phyloP scores from a whole-genome alignment of 2,113 vertebrate species.

The Ceyx margarethae region DNA sequence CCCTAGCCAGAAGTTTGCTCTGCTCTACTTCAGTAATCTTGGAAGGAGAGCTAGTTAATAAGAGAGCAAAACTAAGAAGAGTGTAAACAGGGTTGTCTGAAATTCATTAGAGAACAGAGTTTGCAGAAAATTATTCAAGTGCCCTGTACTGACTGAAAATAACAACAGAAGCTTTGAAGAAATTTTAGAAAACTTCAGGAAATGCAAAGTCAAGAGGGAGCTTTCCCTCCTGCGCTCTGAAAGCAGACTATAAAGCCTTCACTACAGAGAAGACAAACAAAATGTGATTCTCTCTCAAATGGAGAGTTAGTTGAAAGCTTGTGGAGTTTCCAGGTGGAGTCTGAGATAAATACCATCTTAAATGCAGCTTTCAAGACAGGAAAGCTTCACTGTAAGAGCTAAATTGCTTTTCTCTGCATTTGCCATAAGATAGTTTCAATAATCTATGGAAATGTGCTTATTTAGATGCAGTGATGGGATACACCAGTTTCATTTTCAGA shows the following conservation, averaged over 20 bases:
- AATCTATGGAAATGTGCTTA: background rate
- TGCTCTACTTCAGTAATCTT: slow-evolving; percentile 86
- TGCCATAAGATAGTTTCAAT: background rate
- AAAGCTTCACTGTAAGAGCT: background rate
- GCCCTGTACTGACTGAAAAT: background rate
- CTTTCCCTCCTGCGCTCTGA: background rate
- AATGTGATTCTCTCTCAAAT: background rate
- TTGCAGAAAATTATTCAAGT: slow-evolving; percentile 11
- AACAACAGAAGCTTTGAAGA: background rate
- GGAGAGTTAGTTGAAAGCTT: background rate
- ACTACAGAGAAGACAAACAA: background rate
- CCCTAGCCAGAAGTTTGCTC: slow-evolving; percentile 86
- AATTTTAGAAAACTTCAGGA: background rate
- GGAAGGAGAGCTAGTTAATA: slow-evolving; percentile 86
- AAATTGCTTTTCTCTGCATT: background rate
- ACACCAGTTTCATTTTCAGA: background rate
- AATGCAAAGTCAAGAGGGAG: background rate
- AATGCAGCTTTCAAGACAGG: background rate
- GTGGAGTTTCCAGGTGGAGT: background rate
- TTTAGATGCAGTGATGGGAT: background rate
- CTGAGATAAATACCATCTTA: accelerated
- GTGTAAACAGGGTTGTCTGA: slow-evolving; percentile 59
- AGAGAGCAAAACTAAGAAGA: slow-evolving; percentile 81
- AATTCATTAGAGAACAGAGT: slow-evolving; percentile 48
- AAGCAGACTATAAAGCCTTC: background rate